Percentiles rank a stretch among this genome's conserved stretches.
These are phyloP conservation scores for Eremophila alpestris DNA, from an alignment of 2,797 vertebrate genomes.

Conservation along the genomic window DNA sequence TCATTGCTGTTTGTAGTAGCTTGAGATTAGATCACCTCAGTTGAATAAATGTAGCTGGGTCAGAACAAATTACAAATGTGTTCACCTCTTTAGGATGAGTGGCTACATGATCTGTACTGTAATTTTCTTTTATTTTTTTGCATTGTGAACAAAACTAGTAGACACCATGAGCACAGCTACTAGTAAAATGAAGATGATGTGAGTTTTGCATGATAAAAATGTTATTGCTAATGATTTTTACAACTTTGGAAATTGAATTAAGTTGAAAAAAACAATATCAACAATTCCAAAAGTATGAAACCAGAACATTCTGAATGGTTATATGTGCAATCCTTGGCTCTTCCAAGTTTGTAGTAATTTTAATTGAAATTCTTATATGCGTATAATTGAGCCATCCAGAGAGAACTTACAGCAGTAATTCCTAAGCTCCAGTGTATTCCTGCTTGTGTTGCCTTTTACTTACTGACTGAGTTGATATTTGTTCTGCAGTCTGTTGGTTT, in stretches of 20 bases:
- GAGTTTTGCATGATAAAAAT: neutral
- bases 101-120: neutral
- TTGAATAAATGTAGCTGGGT: neutral
- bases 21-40: constrained; percentile 13
- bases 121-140: neutral
- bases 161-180: neutral
- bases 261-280: neutral
- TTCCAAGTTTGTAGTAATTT: neutral
- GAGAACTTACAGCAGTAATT: neutral
- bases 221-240: neutral
- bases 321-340: neutral
- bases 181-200: neutral
- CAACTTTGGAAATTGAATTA: neutral
- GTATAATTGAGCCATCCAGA: neutral
- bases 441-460: neutral
- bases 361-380: neutral
- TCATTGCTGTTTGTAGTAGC: neutral
- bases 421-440: neutral
- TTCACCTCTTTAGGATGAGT: neutral
- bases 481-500: neutral
- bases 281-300: neutral
- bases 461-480: neutral
- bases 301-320: neutral
- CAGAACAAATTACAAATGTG: neutral
- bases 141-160: neutral